Evolutionary conservation across 2,797 vertebrate genomes (phyloP).

Genomic region (Tarsius wallacei): DNA sequence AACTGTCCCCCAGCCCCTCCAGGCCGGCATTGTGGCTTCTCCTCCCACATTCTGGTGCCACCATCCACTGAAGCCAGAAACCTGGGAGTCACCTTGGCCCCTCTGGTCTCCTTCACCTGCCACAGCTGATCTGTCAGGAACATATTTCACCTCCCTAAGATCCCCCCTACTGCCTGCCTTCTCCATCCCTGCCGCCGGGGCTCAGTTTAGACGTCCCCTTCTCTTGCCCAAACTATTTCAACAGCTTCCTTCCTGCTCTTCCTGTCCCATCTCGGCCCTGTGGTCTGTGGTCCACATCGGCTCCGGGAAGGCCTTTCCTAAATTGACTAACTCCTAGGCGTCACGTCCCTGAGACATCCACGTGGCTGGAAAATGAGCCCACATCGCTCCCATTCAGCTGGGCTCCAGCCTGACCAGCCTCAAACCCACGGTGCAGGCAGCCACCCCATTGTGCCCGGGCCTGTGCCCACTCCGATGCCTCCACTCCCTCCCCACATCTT

Average conservation of each 20-base stretch:
- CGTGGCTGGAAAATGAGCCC: accelerated
- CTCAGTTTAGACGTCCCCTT: neutral
- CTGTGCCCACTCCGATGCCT: neutral
- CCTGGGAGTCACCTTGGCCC: neutral
- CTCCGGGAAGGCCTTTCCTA: neutral
- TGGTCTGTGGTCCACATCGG: neutral
- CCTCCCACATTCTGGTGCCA: neutral
- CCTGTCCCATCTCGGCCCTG: neutral
- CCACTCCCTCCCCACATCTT: neutral
- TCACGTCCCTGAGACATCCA: neutral
- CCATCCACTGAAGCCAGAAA: neutral
- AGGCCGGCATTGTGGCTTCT: neutral
- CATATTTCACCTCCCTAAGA: neutral
- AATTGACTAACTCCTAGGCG: neutral
- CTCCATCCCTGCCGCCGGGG: neutral
- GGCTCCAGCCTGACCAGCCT: neutral
- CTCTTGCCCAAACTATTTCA: neutral
- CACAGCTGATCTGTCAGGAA: too few species aligned
- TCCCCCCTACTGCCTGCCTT: neutral
- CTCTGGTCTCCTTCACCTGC: neutral
- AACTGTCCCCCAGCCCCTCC: neutral
- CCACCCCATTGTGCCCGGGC: neutral
- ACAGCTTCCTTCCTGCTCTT: neutral
- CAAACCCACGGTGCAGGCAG: accelerated
- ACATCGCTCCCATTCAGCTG: neutral